Base-by-base conservation (phyloP, 2,888 invertebrate species). In the Muschampia plurimacula region DNA sequence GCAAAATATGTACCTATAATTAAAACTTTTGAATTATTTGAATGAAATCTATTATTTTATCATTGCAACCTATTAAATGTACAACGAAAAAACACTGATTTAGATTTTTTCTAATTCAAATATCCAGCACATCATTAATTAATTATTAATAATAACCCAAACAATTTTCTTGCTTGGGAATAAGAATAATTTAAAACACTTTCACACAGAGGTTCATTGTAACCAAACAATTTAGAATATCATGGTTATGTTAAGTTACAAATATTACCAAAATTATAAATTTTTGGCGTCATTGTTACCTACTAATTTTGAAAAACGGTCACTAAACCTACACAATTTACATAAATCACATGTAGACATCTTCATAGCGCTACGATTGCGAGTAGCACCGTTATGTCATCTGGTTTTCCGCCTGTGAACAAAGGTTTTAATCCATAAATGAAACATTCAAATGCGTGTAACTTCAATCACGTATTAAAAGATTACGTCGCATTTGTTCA, bases 381-480 rank as follows among this genome's bases (percentile, higher is more conserved):
- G 82, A 99, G 96, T 86, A 99, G 96, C 89, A 99, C 98, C 86
- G 99, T 99, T 92, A 99, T 99, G 95, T 99, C 99, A 91, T 99
- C 99, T 76, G 99, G 99, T 94, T 99, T 99, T 74, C 99, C 99
- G 88, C 99, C 99, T 97, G 95, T 68, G 95, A 96, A 84, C 80
- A 88, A 87, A 84, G 78, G 15, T 9, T 44, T 39, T 22, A 55
- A 39, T 62, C 8, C 32, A 41, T 39, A 8, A 15, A 8, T 62
- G 9, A 39, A 36, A 36, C 15, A n/a, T 62, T 68, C 28, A 55
- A 55, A 41, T 5, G 2, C 2, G 1, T 1, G 1, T 1, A 7
- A 41, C 7, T 9, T 41, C 41, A 41, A 8, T 41, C 1, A 9
- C 41, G 7, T 46, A 46, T 13, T 12, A 12, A 46, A 46, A 46